Percentiles rank a stretch among this genome's conserved stretches.
phyloP scores from a whole-genome alignment of 2,888 invertebrate species.

The Hypomecis atomaria region DNA sequence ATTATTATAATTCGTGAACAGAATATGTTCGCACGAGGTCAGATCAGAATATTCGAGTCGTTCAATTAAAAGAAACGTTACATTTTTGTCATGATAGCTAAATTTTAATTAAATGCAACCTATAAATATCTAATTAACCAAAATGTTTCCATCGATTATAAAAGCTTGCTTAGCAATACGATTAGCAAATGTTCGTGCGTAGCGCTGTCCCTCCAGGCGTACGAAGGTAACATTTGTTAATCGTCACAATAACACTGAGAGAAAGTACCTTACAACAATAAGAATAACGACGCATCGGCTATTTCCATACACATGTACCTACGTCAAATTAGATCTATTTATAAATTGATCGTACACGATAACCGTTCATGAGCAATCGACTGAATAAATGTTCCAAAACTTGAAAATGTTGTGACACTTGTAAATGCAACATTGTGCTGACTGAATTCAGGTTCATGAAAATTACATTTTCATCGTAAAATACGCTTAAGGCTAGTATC shows the following conservation, averaged over 20 bases:
- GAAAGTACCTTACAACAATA: conserved; percentile 61
- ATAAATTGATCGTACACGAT: not conserved
- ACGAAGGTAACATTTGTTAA: conserved; percentile 35
- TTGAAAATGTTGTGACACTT: conserved; percentile 53
- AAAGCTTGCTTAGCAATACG: conserved; percentile 66
- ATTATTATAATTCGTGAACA: conserved; percentile 75
- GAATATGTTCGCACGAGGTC: conserved; percentile 61
- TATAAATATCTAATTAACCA: conserved; percentile 62
- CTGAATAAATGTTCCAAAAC: conserved; percentile 9
- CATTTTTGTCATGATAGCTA: conserved; percentile 67
- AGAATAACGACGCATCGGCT: conserved; percentile 37
- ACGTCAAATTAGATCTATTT: conserved; percentile 7
- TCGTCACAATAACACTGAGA: conserved; percentile 55
- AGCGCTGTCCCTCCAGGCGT: not conserved
- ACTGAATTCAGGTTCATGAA: conserved; percentile 52
- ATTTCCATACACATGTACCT: conserved; percentile 34
- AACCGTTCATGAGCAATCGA: conserved; percentile 8
- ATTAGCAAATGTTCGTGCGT: conserved; percentile 40
- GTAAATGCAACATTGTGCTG: conserved; percentile 75
- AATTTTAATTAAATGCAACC: conserved; percentile 64
- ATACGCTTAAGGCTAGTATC: conserved; percentile 66
- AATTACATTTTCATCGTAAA: conserved; percentile 58
- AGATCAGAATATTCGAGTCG: conserved; percentile 50
- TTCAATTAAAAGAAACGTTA: conserved; percentile 52
- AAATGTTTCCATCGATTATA: conserved; percentile 58